These are phyloP conservation scores for Lathronympha strigana DNA, from an alignment of 2,888 invertebrate species.

Conservation along the genomic window DNA sequence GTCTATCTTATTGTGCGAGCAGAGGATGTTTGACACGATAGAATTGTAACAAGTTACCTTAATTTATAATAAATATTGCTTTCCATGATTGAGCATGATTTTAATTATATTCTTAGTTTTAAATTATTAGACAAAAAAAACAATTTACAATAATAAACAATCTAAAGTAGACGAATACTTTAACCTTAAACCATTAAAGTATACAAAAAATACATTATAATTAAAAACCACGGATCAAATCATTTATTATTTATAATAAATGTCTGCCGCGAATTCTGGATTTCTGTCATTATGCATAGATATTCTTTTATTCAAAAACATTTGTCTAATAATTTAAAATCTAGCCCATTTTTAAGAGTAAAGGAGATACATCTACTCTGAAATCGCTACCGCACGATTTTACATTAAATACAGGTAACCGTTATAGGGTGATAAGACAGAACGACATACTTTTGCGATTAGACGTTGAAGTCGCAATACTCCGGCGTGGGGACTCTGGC, in stretches of 20 bases:
- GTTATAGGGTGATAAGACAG: constrained; percentile 1
- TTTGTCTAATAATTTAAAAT: constrained; percentile 26
- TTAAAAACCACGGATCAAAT: no score
- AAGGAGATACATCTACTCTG: constrained; percentile 12
- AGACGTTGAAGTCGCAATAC: background rate
- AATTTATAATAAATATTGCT: constrained; percentile 39
- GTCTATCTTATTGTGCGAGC: constrained; percentile 38
- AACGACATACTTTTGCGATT: background rate
- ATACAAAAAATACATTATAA: background rate
- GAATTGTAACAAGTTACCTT: constrained; percentile 35
- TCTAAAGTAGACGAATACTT: no score
- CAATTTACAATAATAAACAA: background rate
- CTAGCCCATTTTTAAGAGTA: background rate
- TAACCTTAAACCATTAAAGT: background rate
- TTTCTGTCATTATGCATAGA: no score
- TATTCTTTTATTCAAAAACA: background rate
- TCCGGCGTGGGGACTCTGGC: constrained; percentile 26
- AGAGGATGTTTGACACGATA: constrained; percentile 23
- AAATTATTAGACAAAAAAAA: constrained; percentile 21
- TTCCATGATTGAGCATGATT: constrained; percentile 36
- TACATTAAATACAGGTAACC: constrained; percentile 15
- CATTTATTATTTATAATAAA: no score
- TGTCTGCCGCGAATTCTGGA: no score
- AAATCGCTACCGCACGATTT: background rate
- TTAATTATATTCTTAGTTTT: constrained; percentile 11